phyloP scores from a whole-genome alignment of 2,797 vertebrate genomes.

The Tympanoctomys barrerae region DNA sequence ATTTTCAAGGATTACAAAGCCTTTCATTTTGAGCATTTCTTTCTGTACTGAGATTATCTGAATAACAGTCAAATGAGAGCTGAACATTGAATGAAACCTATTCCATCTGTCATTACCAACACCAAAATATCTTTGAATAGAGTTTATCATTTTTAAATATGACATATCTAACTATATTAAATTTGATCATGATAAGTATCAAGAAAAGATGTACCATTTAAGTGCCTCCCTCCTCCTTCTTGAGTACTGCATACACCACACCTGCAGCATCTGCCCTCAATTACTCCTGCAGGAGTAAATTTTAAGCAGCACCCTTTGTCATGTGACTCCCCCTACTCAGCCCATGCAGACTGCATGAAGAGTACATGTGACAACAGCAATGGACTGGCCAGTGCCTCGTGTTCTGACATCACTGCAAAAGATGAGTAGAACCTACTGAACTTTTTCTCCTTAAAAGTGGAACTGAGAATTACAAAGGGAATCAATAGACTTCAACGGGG shows the following conservation, averaged over 20 bases:
- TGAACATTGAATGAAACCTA: background rate
- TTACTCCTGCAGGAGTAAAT: background rate
- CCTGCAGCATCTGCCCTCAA: background rate
- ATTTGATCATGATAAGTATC: constrained; percentile 28
- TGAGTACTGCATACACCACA: background rate
- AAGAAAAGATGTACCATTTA: background rate
- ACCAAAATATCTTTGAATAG: background rate
- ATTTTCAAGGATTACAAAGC: constrained; percentile 51
- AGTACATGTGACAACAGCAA: background rate
- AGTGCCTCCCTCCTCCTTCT: background rate
- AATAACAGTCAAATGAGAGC: constrained; percentile 26
- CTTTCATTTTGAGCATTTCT: constrained; percentile 46
- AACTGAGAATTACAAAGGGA: background rate
- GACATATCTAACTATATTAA: constrained; percentile 21
- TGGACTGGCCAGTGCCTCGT: background rate
- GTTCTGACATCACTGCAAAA: background rate
- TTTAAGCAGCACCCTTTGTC: background rate
- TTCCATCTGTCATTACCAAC: constrained; percentile 3
- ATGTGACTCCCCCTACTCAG: background rate
- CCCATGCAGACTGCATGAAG: background rate
- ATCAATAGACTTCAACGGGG: background rate
- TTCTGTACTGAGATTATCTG: constrained; percentile 25
- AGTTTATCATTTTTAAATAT: constrained; percentile 36
- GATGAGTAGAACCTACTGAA: background rate
- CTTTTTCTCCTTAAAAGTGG: background rate